phyloP scores from a whole-genome alignment of 2,113 vertebrate genomes.

The Menura novaehollandiae region DNA sequence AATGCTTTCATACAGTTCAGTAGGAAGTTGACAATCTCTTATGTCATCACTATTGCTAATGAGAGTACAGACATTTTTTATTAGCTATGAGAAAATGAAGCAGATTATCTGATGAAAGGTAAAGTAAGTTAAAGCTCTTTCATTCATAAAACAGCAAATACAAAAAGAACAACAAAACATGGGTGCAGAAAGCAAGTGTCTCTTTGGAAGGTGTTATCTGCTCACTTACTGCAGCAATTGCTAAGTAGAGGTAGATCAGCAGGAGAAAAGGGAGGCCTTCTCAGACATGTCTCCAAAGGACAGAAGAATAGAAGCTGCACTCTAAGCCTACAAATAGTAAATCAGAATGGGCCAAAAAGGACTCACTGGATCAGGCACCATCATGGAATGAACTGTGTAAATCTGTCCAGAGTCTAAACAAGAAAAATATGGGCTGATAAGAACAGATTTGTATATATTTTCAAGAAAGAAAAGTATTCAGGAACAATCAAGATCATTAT shows the following conservation, averaged over 20 bases:
- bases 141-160: background rate
- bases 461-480: background rate
- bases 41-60: background rate
- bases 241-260: background rate
- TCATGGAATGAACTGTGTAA: background rate
- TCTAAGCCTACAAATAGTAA: background rate
- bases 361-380: background rate
- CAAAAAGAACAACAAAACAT: background rate
- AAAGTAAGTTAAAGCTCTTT: background rate
- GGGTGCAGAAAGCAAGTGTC: background rate
- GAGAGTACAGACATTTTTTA: background rate
- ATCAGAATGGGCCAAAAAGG: background rate
- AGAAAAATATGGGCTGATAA: background rate
- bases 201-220: background rate
- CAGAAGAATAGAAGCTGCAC: background rate
- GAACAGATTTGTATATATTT: background rate
- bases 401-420: background rate
- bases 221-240: background rate
- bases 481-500: background rate
- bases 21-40: background rate
- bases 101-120: background rate
- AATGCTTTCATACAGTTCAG: background rate
- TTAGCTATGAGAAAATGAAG: background rate
- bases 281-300: background rate
- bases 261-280: background rate